Evolutionary conservation across 2,888 invertebrate species (phyloP).

Genomic region (Sisyra nigra): DNA sequence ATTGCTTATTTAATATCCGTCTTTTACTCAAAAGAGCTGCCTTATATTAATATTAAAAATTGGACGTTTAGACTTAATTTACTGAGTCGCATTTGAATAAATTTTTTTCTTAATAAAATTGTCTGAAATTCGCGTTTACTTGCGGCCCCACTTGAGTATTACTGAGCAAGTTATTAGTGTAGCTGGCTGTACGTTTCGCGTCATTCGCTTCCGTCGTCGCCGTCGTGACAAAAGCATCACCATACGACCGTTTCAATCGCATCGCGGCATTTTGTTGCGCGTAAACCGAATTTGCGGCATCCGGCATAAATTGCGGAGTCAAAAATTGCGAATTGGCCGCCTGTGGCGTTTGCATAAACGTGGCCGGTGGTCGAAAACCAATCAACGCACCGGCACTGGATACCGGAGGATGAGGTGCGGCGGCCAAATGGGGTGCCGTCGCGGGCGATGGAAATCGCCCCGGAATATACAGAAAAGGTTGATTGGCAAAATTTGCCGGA

Average conservation of each 20-base stretch:
- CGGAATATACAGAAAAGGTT: conserved; percentile 22
- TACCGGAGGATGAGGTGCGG: neutral
- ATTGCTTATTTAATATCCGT: no score
- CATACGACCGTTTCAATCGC: conserved; percentile 26
- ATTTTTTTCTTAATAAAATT: conserved; percentile 18
- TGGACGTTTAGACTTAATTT: neutral
- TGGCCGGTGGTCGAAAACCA: conserved; percentile 10
- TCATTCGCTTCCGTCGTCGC: conserved; percentile 15
- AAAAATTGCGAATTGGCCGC: conserved; percentile 13
- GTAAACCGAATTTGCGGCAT: neutral
- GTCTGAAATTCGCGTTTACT: conserved; percentile 23
- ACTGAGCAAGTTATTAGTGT: conserved; percentile 11
- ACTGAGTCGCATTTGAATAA: neutral
- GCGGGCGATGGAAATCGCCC: conserved; percentile 15
- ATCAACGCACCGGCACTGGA: conserved; percentile 5
- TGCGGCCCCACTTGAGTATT: conserved; percentile 10
- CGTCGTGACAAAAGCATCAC: conserved; percentile 26
- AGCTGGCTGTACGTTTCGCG: conserved; percentile 1
- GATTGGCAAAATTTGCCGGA: conserved; percentile 25
- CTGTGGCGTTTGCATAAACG: conserved; percentile 18
- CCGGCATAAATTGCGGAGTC: neutral
- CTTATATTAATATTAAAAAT: neutral
- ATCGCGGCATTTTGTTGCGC: conserved; percentile 17
- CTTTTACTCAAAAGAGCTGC: neutral
- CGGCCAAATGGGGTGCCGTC: conserved; percentile 13